Percentiles rank a stretch among this genome's conserved stretches.
Evolutionary conservation across 2,888 invertebrate genomes (phyloP).

Genomic region (Machimus atricapillus): DNA sequence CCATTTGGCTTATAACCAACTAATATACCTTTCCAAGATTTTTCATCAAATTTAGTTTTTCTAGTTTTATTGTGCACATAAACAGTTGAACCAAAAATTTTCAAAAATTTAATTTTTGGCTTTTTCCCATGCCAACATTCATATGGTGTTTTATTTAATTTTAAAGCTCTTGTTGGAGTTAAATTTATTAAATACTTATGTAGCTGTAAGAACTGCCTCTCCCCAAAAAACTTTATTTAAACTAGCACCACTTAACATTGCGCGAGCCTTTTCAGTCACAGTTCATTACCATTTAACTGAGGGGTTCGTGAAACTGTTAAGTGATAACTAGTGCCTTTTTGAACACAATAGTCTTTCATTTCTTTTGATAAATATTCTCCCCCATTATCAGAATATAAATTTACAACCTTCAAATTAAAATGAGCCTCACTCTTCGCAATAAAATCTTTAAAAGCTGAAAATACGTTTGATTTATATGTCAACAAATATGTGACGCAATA

Average conservation of each 20-base stretch:
- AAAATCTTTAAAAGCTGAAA: no score
- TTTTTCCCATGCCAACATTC: constrained; percentile 57
- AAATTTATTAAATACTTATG: constrained; percentile 56
- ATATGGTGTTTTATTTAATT: constrained; percentile 53
- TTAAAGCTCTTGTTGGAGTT: constrained; percentile 53
- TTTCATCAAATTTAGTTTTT: constrained; percentile 54
- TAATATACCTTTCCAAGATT: constrained; percentile 55
- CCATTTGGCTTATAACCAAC: constrained; percentile 55
- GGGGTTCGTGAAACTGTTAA: constrained; percentile 50
- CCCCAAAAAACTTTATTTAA: constrained; percentile 55
- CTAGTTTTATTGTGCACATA: constrained; percentile 53
- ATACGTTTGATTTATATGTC: no score
- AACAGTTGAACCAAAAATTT: constrained; percentile 54
- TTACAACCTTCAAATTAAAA: no score
- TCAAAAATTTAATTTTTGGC: constrained; percentile 52
- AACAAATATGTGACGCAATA: no score
- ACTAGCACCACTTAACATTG: constrained; percentile 46
- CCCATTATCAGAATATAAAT: no score
- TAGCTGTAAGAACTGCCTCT: constrained; percentile 56
- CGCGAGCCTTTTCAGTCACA: constrained; percentile 55
- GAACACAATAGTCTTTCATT: no score
- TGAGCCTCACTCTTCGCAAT: no score
- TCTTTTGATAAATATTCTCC: no score
- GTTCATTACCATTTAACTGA: constrained; percentile 54
- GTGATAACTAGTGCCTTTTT: no score